Conservation (phyloP, 1,140 invertebrate species). For the Bradynema listronoti region DNA sequence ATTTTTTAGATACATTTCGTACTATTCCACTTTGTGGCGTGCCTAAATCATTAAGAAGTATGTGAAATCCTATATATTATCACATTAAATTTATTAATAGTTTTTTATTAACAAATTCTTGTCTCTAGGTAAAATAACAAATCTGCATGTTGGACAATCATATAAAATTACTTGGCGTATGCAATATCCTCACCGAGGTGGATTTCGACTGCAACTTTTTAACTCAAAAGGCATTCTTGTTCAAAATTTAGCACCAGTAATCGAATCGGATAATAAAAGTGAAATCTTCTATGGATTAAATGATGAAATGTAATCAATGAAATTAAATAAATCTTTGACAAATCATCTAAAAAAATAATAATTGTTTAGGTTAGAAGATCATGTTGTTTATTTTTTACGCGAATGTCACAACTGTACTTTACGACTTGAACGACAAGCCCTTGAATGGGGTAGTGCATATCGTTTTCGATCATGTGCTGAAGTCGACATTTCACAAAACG, state of each 20-base stretch:
- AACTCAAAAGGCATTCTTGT: slow-evolving; percentile 73
- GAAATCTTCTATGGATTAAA: slow-evolving; percentile 53
- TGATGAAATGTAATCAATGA: slow-evolving; percentile 15
- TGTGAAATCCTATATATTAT: background rate
- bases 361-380: slow-evolving; percentile 70
- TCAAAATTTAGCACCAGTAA: slow-evolving; percentile 74
- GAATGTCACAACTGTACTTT: slow-evolving; percentile 82
- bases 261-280: slow-evolving; percentile 61
- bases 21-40: slow-evolving; percentile 86
- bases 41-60: slow-evolving; percentile 66
- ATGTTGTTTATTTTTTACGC: slow-evolving; percentile 72
- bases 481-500: slow-evolving; percentile 68
- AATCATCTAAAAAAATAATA: slow-evolving; percentile 58
- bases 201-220: slow-evolving; percentile 74
- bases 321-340: background rate
- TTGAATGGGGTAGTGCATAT: slow-evolving; percentile 76
- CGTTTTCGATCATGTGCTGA: slow-evolving; percentile 84
- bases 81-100: slow-evolving; percentile 12
- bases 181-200: slow-evolving; percentile 84
- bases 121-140: slow-evolving; percentile 65
- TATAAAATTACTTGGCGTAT: slow-evolving; percentile 88
- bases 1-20: slow-evolving; percentile 83
- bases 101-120: background rate
- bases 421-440: slow-evolving; percentile 75
- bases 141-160: slow-evolving; percentile 71